Percentiles rank a stretch among this genome's conserved stretches.
Evolutionary conservation across 2,113 vertebrate genomes (phyloP).

Genomic region (Paradoxurus hermaphroditus): DNA sequence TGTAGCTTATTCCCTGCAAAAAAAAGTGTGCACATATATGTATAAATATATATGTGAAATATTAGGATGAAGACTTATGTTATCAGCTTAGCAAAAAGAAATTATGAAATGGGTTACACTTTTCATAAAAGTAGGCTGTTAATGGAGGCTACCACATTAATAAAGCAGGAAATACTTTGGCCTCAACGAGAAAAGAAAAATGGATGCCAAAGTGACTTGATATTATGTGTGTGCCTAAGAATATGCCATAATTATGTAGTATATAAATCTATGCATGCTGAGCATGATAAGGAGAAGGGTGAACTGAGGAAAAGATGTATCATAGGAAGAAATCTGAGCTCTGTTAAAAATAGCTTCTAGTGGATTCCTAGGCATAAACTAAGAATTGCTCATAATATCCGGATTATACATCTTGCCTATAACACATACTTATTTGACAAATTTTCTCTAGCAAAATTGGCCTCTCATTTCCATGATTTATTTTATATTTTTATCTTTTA

Average conservation of each 20-base stretch:
- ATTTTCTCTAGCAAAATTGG: slow-evolving; percentile 32
- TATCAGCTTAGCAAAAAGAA: background rate
- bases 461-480: slow-evolving; percentile 33
- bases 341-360: slow-evolving; percentile 40
- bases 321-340: background rate
- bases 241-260: background rate
- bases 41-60: background rate
- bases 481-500: slow-evolving; percentile 48
- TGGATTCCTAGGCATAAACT: slow-evolving; percentile 17
- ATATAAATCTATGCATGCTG: background rate
- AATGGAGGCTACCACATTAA: background rate
- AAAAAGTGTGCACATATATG: background rate
- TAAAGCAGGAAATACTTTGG: background rate
- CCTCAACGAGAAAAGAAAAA: background rate
- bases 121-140: background rate
- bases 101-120: background rate
- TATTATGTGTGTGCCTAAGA: background rate
- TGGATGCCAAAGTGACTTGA: background rate
- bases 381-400: slow-evolving; percentile 17
- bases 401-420: background rate
- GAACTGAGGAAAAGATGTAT: slow-evolving; percentile 22
- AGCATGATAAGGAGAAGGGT: background rate
- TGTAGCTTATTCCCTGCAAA: background rate
- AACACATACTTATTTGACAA: background rate
- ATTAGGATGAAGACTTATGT: background rate